These are phyloP conservation scores for Neoniphon sammara DNA, from an alignment of 2,797 vertebrate species.

Conservation along the genomic window DNA sequence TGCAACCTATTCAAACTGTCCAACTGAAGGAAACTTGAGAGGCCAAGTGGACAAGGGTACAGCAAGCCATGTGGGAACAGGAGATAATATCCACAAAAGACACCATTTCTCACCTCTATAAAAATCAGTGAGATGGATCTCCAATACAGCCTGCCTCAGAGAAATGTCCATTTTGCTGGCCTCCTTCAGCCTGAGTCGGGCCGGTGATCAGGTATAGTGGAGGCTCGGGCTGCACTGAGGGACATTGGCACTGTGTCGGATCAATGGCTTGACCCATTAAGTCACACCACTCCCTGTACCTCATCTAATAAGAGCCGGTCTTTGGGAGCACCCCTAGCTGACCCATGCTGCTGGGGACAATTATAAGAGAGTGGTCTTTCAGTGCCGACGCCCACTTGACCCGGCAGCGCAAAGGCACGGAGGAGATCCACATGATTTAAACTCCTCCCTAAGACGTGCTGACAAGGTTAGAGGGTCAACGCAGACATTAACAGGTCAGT, in stretches of 20 bases:
- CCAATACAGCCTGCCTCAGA: background rate
- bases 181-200: conserved; percentile 15
- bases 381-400: conserved; percentile 93
- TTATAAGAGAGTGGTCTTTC: conserved; percentile 85
- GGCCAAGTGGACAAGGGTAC: background rate
- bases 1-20: background rate
- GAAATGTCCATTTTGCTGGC: conserved; percentile 2
- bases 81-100: conserved; percentile 7
- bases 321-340: conserved; percentile 75
- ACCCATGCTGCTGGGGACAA: conserved; percentile 81
- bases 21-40: conserved; percentile 11
- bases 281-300: conserved; percentile 69
- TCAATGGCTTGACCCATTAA: conserved; percentile 79
- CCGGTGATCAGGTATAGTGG: conserved; percentile 35
- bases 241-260: conserved; percentile 56
- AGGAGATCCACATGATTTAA: conserved; percentile 91
- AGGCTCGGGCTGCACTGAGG: conserved; percentile 13
- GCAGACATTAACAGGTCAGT: conserved; percentile 99
- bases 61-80: conserved; percentile 8
- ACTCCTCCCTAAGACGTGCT: conserved; percentile 94
- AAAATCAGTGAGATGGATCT: conserved; percentile 12
- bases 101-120: background rate
- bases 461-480: conserved; percentile 99
- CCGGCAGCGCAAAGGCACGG: conserved; percentile 83
- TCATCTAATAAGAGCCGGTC: conserved; percentile 74